phyloP scores from a whole-genome alignment of 2,113 vertebrate genomes.

The Psammodynastes pulverulentus region DNA sequence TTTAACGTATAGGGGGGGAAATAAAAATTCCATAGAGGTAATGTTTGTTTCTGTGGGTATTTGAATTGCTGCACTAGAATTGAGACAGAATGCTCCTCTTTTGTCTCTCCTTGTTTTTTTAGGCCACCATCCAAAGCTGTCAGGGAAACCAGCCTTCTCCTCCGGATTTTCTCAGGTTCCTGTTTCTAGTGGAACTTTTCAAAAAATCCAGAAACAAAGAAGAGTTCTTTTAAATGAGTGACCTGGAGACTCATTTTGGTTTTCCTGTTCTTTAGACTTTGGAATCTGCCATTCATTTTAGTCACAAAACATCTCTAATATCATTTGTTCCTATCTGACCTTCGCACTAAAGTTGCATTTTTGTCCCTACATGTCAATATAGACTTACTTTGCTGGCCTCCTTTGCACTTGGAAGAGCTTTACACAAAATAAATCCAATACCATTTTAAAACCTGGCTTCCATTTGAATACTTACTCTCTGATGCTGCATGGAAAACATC shows the following conservation, averaged over 20 bases:
- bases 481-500: slow-evolving; percentile 56
- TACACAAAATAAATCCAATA: slow-evolving; percentile 56
- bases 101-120: slow-evolving; percentile 50
- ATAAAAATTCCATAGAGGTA: slow-evolving; percentile 25
- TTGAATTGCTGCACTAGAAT: slow-evolving; percentile 32
- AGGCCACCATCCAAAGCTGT: slow-evolving; percentile 56
- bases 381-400: slow-evolving; percentile 57
- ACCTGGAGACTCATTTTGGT: slow-evolving; percentile 7
- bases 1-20: slow-evolving; percentile 16
- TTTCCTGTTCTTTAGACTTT: slow-evolving; percentile 9
- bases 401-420: slow-evolving; percentile 57
- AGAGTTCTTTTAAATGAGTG: slow-evolving; percentile 16
- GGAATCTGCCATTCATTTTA: slow-evolving; percentile 35
- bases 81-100: slow-evolving; percentile 39
- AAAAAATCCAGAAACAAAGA: slow-evolving; percentile 39
- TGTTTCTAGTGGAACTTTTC: slow-evolving; percentile 42
- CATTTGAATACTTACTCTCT: slow-evolving; percentile 50
- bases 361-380: slow-evolving; percentile 53
- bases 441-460: slow-evolving; percentile 59
- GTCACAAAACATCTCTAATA: slow-evolving; percentile 43
- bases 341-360: slow-evolving; percentile 39
- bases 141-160: slow-evolving; percentile 47
- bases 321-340: slow-evolving; percentile 40
- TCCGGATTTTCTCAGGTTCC: slow-evolving; percentile 53
- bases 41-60: slow-evolving; percentile 34